These are phyloP conservation scores for Chloropsis hardwickii DNA, from an alignment of 2,113 vertebrate genomes.

Conservation along the genomic window DNA sequence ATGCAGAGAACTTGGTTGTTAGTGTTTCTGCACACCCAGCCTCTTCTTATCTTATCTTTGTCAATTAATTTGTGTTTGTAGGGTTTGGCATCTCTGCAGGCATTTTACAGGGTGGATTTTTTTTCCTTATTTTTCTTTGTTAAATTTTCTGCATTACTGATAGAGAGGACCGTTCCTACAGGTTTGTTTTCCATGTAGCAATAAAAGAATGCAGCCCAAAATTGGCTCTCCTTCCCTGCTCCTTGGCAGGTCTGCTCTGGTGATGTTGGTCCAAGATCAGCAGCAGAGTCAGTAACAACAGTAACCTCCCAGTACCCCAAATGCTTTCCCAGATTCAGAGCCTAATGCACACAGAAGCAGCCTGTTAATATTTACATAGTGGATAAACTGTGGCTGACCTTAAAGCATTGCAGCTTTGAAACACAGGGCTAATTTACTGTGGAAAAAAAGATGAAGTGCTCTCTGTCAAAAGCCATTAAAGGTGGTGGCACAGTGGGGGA, in stretches of 20 bases:
- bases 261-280: constrained; percentile 44
- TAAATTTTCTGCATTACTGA: neutral
- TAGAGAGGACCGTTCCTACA: constrained; percentile 15
- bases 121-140: neutral
- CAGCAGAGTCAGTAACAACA: neutral
- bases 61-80: constrained; percentile 44
- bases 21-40: constrained; percentile 1
- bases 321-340: constrained; percentile 13
- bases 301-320: constrained; percentile 21
- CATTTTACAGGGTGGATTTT: neutral
- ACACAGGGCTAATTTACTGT: constrained; percentile 25
- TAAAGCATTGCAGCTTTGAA: constrained; percentile 47
- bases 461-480: neutral
- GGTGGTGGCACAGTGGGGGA: neutral
- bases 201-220: constrained; percentile 26
- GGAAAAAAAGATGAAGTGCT: neutral
- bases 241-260: constrained; percentile 41
- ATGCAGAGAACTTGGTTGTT: neutral
- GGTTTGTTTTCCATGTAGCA: constrained; percentile 56
- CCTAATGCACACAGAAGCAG: neutral
- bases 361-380: constrained; percentile 57
- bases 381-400: constrained; percentile 51
- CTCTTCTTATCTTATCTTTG: constrained; percentile 1
- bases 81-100: neutral
- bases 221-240: constrained; percentile 11